Conservation (phyloP, 2,888 invertebrate genomes). For the Calameuta idolon region DNA sequence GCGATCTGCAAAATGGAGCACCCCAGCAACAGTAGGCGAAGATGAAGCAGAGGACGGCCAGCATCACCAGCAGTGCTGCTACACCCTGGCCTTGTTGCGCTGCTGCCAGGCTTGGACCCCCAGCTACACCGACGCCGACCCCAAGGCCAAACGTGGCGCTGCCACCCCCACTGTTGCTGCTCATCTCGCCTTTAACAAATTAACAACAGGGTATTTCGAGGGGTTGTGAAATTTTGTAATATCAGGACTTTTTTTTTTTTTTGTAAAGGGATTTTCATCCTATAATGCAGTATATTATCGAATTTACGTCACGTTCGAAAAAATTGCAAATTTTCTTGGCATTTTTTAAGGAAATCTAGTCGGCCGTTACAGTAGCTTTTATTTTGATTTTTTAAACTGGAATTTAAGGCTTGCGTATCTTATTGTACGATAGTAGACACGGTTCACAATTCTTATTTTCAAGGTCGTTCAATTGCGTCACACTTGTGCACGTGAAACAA, state of each 20-base stretch:
- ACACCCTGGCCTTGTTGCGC: constrained; percentile 67
- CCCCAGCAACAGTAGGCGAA: constrained; percentile 73
- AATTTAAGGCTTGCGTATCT: neutral
- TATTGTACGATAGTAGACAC: neutral
- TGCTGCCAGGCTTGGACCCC: constrained; percentile 55
- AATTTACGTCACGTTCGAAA: neutral
- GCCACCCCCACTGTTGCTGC: constrained; percentile 20
- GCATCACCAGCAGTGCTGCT: constrained; percentile 70
- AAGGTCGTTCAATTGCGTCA: neutral
- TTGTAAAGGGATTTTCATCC: neutral
- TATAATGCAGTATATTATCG: neutral
- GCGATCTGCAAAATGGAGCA: constrained; percentile 70
- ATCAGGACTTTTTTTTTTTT: neutral
- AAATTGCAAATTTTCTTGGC: no score
- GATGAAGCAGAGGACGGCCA: constrained; percentile 71
- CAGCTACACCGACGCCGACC: constrained; percentile 55
- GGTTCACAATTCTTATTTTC: neutral
- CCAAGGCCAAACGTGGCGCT: constrained; percentile 30
- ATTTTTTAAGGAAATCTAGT: neutral
- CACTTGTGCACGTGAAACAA: neutral
- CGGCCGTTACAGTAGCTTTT: neutral
- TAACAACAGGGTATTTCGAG: neutral
- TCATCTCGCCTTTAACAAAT: constrained; percentile 31
- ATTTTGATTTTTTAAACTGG: neutral
- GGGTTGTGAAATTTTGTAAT: neutral